phyloP scores from a whole-genome alignment of 2,797 vertebrate genomes.

The Hydrophis major region DNA sequence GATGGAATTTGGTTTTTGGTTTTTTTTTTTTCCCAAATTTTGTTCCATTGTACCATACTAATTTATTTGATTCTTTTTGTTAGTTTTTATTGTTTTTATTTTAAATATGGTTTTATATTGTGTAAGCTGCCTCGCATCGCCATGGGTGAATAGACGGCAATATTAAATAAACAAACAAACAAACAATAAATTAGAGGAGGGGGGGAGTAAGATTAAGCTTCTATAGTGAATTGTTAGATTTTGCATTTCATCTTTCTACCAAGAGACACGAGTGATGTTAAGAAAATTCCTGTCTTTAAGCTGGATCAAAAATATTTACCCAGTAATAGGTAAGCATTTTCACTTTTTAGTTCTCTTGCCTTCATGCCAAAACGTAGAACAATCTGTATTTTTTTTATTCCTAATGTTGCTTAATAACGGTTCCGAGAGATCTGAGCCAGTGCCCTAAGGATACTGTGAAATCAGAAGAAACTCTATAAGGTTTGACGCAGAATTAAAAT shows the following conservation, averaged over 20 bases:
- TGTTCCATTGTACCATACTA: too few relatives aligned
- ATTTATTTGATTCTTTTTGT: too few relatives aligned
- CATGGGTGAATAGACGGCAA: too few relatives aligned
- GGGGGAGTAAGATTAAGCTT: neutral
- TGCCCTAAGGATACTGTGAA: neutral
- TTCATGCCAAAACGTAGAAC: neutral
- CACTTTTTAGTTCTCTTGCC: neutral
- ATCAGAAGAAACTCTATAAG: neutral
- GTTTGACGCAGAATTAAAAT: neutral
- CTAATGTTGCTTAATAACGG: neutral
- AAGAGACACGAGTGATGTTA: neutral
- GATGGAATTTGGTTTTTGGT: too few relatives aligned
- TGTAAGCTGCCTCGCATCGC: too few relatives aligned
- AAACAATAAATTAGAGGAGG: too few relatives aligned
- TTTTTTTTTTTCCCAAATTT: too few relatives aligned
- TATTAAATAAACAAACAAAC: too few relatives aligned
- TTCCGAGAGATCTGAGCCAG: neutral
- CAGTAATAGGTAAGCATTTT: neutral
- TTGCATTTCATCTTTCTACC: neutral
- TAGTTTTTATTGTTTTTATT: too few relatives aligned
- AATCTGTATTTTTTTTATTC: neutral
- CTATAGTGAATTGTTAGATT: neutral
- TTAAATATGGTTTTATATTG: too few relatives aligned
- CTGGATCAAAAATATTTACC: neutral
- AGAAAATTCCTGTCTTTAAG: neutral